phyloP scores from a whole-genome alignment of 2,113 vertebrate species.

The Seriola dumerili region DNA sequence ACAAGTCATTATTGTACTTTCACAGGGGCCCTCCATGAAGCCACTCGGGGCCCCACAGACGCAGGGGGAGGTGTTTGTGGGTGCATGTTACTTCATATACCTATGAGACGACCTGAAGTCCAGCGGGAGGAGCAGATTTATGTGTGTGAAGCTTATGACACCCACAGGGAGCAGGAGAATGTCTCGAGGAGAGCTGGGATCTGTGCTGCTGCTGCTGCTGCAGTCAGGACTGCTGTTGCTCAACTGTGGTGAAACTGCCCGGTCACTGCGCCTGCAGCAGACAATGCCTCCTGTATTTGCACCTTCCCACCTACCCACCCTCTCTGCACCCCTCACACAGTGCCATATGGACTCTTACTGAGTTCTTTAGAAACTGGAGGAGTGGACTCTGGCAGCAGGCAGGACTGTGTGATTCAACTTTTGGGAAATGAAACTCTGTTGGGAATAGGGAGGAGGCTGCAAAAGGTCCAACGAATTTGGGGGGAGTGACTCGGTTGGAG shows the following conservation, averaged over 20 bases:
- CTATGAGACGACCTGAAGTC: neutral
- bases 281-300: neutral
- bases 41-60: neutral
- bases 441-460: slow-evolving; percentile 69
- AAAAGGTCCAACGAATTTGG: slow-evolving; percentile 46
- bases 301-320: neutral
- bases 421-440: slow-evolving; percentile 40
- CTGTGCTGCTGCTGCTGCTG: neutral
- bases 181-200: neutral
- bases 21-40: neutral
- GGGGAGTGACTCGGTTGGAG: slow-evolving; percentile 64
- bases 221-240: slow-evolving; percentile 1
- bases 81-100: neutral
- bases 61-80: neutral
- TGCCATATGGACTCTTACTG: neutral
- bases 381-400: slow-evolving; percentile 23
- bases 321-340: neutral
- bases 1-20: no score
- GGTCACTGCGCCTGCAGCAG: neutral
- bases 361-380: slow-evolving; percentile 18
- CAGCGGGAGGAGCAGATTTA: no score
- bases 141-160: no score
- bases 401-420: slow-evolving; percentile 25
- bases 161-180: neutral
- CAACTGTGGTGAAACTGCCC: neutral